Evolutionary conservation across 2,113 vertebrate species (phyloP).

Genomic region (Corythoichthys intestinalis): DNA sequence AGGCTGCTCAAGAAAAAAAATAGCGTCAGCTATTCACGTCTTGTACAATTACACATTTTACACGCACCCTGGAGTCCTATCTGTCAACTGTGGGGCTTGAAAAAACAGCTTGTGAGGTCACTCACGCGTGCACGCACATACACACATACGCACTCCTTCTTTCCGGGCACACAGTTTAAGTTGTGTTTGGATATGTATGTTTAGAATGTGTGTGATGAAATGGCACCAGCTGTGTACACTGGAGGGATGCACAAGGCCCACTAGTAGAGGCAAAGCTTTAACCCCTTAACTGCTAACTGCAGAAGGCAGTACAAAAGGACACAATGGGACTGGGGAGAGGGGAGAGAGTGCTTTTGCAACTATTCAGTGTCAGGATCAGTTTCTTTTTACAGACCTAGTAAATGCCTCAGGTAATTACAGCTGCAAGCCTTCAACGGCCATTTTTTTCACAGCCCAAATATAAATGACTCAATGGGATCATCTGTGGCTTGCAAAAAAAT

Average conservation of each 20-base stretch:
- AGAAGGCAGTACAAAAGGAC: constrained; percentile 20
- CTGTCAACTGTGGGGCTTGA: constrained; percentile 58
- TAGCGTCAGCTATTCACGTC: constrained; percentile 58
- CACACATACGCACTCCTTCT: neutral
- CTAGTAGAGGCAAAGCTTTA: constrained; percentile 57
- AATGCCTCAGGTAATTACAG: constrained; percentile 41
- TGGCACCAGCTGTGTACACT: constrained; percentile 76
- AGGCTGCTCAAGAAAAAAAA: constrained; percentile 33
- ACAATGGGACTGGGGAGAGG: constrained; percentile 11
- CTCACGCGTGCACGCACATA: constrained; percentile 12
- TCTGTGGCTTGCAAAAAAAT: neutral
- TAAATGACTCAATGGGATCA: constrained; percentile 2
- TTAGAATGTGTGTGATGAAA: constrained; percentile 75
- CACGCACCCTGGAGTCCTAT: constrained; percentile 55
- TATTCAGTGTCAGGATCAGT: constrained; percentile 10
- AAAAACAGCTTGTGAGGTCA: constrained; percentile 52
- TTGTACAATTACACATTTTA: constrained; percentile 51
- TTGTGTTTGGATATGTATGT: constrained; percentile 74
- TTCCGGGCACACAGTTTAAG: constrained; percentile 44
- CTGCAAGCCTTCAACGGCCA: constrained; percentile 12
- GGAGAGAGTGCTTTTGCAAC: neutral
- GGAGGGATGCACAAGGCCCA: constrained; percentile 59
- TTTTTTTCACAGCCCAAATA: neutral
- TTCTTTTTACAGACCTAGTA: constrained; percentile 37
- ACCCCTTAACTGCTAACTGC: constrained; percentile 54